phyloP scores from a whole-genome alignment of 2,113 vertebrate species.

The Hipposideros armiger region DNA sequence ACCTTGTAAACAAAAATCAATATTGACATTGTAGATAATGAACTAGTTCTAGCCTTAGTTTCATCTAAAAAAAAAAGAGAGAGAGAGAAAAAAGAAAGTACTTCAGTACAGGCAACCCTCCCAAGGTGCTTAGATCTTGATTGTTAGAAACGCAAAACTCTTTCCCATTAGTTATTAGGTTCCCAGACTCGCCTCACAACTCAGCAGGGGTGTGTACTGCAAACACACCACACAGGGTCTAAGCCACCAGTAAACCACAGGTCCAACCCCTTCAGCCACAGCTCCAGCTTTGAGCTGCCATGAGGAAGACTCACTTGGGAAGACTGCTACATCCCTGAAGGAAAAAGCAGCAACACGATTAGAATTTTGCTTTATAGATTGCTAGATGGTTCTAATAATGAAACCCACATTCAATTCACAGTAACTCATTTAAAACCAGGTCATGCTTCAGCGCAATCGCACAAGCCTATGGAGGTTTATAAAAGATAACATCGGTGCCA shows the following conservation, averaged over 20 bases:
- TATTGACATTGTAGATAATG: conserved; percentile 64
- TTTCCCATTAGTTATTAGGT: not conserved
- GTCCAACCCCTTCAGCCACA: not conserved
- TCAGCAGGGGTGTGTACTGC: not conserved
- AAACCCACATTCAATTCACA: conserved; percentile 49
- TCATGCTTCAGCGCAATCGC: not conserved
- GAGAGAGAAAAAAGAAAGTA: not conserved
- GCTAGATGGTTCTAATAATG: conserved; percentile 39
- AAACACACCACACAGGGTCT: not conserved
- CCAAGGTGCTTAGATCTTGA: not conserved
- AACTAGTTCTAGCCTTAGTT: conserved; percentile 43
- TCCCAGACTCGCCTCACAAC: not conserved
- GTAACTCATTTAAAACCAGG: conserved; percentile 53
- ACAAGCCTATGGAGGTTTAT: not conserved
- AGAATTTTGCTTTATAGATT: conserved; percentile 45
- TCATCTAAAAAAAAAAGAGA: not conserved
- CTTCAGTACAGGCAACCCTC: not conserved
- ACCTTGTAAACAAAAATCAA: conserved; percentile 69
- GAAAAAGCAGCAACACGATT: not conserved
- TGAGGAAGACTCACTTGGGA: not conserved
- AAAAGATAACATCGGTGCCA: not conserved
- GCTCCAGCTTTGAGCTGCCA: not conserved
- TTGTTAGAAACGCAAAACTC: not conserved
- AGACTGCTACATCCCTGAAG: not conserved
- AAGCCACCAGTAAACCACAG: not conserved